Evolutionary conservation across 1,140 invertebrate genomes (phyloP).

Genomic region (Drosophila tsacasi): DNA sequence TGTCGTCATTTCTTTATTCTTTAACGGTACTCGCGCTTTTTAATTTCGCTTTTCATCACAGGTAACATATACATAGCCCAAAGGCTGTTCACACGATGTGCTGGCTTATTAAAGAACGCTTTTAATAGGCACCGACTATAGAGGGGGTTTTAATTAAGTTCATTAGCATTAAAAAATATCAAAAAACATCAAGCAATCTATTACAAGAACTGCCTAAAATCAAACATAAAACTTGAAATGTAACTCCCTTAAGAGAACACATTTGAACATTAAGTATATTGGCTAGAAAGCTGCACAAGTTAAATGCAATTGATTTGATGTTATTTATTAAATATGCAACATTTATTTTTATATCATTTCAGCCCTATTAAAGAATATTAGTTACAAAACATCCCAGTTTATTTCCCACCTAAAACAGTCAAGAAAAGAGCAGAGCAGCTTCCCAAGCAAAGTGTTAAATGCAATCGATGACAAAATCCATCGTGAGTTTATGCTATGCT

Average conservation of each 20-base stretch:
- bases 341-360: neutral
- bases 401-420: neutral
- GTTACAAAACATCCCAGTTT: no score
- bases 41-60: conserved; percentile 26
- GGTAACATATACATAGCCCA: neutral
- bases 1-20: conserved; percentile 19
- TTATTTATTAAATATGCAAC: no score
- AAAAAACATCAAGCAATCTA: neutral
- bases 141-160: conserved; percentile 8
- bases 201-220: neutral
- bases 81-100: conserved; percentile 9
- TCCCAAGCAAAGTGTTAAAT: neutral
- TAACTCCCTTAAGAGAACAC: neutral
- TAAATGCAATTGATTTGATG: no score
- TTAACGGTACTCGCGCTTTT: conserved; percentile 37
- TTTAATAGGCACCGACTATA: neutral
- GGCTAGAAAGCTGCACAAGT: neutral
- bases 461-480: conserved; percentile 31
- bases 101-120: neutral
- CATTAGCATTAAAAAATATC: neutral
- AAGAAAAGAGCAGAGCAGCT: neutral
- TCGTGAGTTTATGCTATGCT: conserved; percentile 8
- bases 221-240: neutral
- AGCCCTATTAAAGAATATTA: neutral
- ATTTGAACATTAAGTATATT: neutral